phyloP scores from a whole-genome alignment of 2,888 invertebrate species.

The Alsophila aescularia region DNA sequence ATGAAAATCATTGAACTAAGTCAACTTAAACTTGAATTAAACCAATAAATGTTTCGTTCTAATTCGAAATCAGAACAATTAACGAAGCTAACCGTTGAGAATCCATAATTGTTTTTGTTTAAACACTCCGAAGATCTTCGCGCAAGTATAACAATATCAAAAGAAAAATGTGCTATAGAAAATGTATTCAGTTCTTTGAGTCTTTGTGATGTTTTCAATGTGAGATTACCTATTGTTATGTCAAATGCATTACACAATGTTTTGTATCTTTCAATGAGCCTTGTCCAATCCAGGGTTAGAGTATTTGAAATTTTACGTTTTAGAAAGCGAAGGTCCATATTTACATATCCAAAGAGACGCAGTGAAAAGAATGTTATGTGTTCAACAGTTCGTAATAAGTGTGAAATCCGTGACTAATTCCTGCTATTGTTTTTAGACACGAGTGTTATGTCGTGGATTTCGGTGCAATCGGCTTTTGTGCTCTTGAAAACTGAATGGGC shows the following conservation, averaged over 20 bases:
- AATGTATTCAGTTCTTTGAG: constrained; percentile 22
- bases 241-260: constrained; percentile 48
- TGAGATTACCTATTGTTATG: constrained; percentile 49
- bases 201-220: constrained; percentile 39
- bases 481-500: not conserved
- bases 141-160: constrained; percentile 32
- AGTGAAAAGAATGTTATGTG: constrained; percentile 48
- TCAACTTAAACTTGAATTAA: constrained; percentile 46
- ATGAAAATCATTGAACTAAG: constrained; percentile 15
- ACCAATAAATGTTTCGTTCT: constrained; percentile 57
- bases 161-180: constrained; percentile 37
- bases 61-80: constrained; percentile 62
- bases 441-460: constrained; percentile 18
- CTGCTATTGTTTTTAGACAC: constrained; percentile 37
- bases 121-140: constrained; percentile 33
- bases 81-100: constrained; percentile 55
- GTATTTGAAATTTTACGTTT: constrained; percentile 71
- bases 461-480: constrained; percentile 13
- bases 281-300: constrained; percentile 59
- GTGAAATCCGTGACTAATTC: constrained; percentile 58
- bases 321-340: constrained; percentile 80
- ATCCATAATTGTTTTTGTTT: constrained; percentile 49
- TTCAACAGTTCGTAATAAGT: constrained; percentile 50
- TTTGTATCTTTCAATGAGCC: constrained; percentile 43
- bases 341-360: constrained; percentile 65